phyloP scores from a whole-genome alignment of 1,140 invertebrate genomes.

The Trinorchestia longiramus region DNA sequence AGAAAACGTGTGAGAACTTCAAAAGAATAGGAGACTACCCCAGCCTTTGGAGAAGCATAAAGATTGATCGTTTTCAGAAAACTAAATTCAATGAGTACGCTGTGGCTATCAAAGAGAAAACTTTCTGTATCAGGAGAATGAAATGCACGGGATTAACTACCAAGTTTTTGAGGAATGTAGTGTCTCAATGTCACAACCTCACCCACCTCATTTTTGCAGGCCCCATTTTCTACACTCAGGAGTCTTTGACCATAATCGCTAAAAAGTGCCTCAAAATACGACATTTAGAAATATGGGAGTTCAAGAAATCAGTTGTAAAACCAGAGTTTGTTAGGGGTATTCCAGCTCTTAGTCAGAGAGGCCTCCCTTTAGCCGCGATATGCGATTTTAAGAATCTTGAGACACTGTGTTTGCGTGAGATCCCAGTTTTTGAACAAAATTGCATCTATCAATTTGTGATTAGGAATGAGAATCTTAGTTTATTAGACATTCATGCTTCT shows the following conservation, averaged over 20 bases:
- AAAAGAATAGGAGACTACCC: neutral
- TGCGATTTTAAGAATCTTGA: neutral
- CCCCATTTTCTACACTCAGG: neutral
- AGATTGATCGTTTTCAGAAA: neutral
- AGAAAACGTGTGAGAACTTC: neutral
- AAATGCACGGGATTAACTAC: neutral
- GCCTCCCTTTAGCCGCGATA: neutral
- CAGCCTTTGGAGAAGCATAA: neutral
- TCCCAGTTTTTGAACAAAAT: neutral
- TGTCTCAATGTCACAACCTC: neutral
- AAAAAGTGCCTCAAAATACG: neutral
- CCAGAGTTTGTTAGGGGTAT: neutral
- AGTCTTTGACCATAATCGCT: neutral
- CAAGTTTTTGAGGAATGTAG: neutral
- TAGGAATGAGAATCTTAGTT: neutral
- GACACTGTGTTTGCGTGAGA: neutral
- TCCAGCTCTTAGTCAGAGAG: neutral
- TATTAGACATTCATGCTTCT: neutral
- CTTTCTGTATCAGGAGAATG: neutral
- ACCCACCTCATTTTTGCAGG: neutral
- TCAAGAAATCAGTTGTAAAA: neutral
- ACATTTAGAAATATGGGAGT: neutral
- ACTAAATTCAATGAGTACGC: neutral
- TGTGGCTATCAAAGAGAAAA: neutral
- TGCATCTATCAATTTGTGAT: neutral